Conservation (phyloP, 2,888 invertebrate species). For the Brachyptera risi region DNA sequence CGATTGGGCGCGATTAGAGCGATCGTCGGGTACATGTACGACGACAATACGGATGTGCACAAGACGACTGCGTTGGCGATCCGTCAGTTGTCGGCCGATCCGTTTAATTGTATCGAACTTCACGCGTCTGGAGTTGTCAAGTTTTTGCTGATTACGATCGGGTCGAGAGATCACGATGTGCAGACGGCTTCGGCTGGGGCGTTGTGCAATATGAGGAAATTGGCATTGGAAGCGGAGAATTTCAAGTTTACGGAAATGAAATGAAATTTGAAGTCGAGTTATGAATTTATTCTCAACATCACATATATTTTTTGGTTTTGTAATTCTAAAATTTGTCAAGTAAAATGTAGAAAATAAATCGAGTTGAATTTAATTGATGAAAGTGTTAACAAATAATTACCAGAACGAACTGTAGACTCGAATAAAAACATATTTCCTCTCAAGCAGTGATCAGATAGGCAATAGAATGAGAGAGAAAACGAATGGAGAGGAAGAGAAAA, state of each 20-base stretch:
- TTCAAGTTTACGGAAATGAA: constrained; percentile 38
- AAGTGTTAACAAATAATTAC: too few relatives aligned
- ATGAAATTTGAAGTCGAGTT: too few relatives aligned
- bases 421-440: too few relatives aligned
- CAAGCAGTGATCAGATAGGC: too few relatives aligned
- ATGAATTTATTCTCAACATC: too few relatives aligned
- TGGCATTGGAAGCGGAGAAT: constrained; percentile 75
- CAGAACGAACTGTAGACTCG: too few relatives aligned
- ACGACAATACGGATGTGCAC: constrained; percentile 43
- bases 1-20: constrained; percentile 34
- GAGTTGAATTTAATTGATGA: too few relatives aligned
- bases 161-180: constrained; percentile 77
- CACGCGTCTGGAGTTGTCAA: constrained; percentile 55
- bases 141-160: constrained; percentile 81
- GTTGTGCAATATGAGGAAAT: constrained; percentile 82
- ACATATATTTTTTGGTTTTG: too few relatives aligned
- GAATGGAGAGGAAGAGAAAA: too few relatives aligned
- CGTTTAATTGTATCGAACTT: constrained; percentile 51
- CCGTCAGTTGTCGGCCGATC: constrained; percentile 47
- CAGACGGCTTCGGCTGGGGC: constrained; percentile 94
- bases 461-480: too few relatives aligned
- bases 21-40: constrained; percentile 16
- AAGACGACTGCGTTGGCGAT: constrained; percentile 48
- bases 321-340: too few relatives aligned
- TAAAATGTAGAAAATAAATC: too few relatives aligned